phyloP scores from a whole-genome alignment of 1,140 invertebrate genomes.

The Stegodyphus dumicola region DNA sequence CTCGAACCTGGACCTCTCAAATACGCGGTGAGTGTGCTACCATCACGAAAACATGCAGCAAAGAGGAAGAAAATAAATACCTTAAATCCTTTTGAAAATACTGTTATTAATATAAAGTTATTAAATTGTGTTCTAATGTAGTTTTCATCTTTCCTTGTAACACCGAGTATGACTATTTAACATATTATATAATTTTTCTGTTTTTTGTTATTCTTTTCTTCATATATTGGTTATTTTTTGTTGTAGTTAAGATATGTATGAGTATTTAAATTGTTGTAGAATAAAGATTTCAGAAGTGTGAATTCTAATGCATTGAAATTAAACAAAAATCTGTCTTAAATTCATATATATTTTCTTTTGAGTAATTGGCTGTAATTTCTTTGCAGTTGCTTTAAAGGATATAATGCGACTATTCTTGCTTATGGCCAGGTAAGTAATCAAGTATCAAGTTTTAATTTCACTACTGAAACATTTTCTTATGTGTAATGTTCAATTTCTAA shows the following conservation, averaged over 20 bases:
- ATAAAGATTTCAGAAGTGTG: not conserved
- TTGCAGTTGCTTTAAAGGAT: conserved; percentile 81
- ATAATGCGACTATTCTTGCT: conserved; percentile 95
- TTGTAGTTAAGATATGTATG: not conserved
- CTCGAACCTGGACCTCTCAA: no score
- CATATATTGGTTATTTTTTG: not conserved
- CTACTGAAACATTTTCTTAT: no score
- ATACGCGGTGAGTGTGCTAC: no score
- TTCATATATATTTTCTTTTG: not conserved
- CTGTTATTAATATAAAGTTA: no score
- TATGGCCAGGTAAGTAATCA: conserved; percentile 83
- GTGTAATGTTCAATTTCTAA: no score
- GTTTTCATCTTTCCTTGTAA: not conserved
- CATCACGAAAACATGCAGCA: no score
- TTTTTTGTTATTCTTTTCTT: not conserved
- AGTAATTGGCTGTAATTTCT: not conserved
- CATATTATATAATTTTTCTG: not conserved
- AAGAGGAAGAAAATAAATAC: no score
- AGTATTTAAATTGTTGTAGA: not conserved
- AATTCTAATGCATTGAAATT: no score
- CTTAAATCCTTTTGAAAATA: no score
- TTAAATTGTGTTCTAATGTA: not conserved
- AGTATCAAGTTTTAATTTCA: not conserved
- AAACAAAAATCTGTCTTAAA: no score
- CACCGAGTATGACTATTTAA: not conserved